Evolutionary conservation across 2,888 invertebrate genomes (phyloP).

Genomic region (Polylopha cassiicola): DNA sequence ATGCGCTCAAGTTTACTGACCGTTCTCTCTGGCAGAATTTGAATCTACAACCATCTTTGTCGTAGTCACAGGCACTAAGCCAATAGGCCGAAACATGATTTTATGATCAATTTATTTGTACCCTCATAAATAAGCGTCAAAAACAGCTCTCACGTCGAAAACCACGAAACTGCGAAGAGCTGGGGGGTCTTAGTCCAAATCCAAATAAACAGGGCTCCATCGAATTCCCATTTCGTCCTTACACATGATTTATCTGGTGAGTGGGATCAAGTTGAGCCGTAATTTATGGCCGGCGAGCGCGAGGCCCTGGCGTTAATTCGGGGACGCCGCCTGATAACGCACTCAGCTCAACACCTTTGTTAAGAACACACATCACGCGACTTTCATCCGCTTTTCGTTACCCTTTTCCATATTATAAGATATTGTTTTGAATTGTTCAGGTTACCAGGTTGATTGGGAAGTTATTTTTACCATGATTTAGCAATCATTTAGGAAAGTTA

Average conservation of each 20-base stretch:
- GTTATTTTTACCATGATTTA: too few species aligned
- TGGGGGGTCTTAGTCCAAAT: conserved; percentile 34
- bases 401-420: not conserved
- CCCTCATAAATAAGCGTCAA: conserved; percentile 34
- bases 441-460: too few species aligned
- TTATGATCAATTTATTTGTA: conserved; percentile 11
- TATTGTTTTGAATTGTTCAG: too few species aligned
- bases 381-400: too few species aligned
- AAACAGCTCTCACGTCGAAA: conserved; percentile 41
- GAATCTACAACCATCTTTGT: too few species aligned
- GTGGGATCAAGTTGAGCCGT: conserved; percentile 57
- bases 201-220: conserved; percentile 48
- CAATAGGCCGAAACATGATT: conserved; percentile 24
- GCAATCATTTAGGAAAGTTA: too few species aligned
- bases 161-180: conserved; percentile 39
- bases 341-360: conserved; percentile 50
- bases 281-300: conserved; percentile 55
- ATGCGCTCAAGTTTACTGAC: too few species aligned
- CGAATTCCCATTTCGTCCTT: conserved; percentile 57
- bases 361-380: conserved; percentile 32
- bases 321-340: conserved; percentile 51
- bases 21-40: too few species aligned
- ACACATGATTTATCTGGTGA: conserved; percentile 67
- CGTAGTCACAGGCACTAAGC: conserved; percentile 5
- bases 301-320: conserved; percentile 56